Evolutionary conservation across 2,797 vertebrate species (phyloP).

Genomic region (Oreonectes daqikongensis): DNA sequence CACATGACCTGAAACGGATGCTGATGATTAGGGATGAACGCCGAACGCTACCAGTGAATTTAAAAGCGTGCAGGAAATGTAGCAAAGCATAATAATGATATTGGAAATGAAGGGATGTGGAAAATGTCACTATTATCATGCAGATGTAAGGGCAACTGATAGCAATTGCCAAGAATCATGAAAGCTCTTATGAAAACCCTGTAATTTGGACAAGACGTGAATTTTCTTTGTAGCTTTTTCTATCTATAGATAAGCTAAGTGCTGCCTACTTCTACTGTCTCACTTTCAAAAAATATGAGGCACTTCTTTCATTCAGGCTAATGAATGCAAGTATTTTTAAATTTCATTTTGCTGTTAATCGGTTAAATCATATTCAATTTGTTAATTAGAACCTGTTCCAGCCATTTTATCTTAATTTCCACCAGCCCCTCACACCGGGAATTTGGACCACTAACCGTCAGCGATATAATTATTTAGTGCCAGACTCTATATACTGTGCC

Average conservation of each 20-base stretch:
- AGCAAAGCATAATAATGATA: constrained; percentile 33
- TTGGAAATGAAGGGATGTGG: constrained; percentile 39
- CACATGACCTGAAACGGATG: constrained; percentile 22
- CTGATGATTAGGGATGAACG: constrained; percentile 28
- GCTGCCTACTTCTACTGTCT: constrained; percentile 6
- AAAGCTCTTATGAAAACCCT: constrained; percentile 41
- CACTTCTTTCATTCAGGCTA: constrained; percentile 56
- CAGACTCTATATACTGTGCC: constrained; percentile 74
- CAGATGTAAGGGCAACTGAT: constrained; percentile 40
- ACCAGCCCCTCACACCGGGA: constrained; percentile 70
- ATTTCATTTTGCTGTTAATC: constrained; percentile 77
- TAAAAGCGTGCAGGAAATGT: constrained; percentile 34
- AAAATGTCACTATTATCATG: constrained; percentile 54
- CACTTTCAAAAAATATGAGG: constrained; percentile 1
- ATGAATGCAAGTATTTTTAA: constrained; percentile 72
- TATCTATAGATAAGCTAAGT: constrained; percentile 23
- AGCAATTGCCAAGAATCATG: constrained; percentile 35
- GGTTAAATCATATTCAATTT: constrained; percentile 80
- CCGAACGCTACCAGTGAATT: constrained; percentile 38
- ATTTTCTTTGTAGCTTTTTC: constrained; percentile 47
- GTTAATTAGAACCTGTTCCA: constrained; percentile 82
- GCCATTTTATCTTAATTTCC: constrained; percentile 71
- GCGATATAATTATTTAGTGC: constrained; percentile 81
- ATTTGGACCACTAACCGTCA: constrained; percentile 76
- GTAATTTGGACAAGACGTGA: constrained; percentile 51